phyloP scores from a whole-genome alignment of 2,113 vertebrate genomes.

The Benitochromis conjunctus region DNA sequence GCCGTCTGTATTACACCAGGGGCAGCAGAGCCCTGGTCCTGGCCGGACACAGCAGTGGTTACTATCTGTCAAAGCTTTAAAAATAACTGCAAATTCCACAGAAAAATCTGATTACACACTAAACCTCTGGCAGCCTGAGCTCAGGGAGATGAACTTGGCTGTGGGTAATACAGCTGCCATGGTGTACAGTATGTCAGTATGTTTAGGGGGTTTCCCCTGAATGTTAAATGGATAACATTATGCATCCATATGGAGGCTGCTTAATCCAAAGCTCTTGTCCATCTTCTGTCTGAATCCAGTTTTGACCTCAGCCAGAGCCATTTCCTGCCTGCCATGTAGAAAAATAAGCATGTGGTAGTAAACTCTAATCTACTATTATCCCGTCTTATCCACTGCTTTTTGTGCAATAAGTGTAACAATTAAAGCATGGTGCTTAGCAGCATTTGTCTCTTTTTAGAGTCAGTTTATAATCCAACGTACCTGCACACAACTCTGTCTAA shows the following conservation, averaged over 20 bases:
- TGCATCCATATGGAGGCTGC: not conserved
- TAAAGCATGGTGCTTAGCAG: not conserved
- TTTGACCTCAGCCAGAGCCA: not conserved
- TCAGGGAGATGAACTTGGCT: not conserved
- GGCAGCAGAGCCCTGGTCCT: not conserved
- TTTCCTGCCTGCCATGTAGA: not conserved
- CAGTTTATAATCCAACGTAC: not conserved
- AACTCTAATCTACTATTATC: not conserved
- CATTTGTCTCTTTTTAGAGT: not conserved
- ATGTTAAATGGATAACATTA: not conserved
- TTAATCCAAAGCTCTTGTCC: not conserved
- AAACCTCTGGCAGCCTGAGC: not conserved
- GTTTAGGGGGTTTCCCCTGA: not conserved
- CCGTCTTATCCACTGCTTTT: not conserved
- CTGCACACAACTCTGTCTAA: not conserved
- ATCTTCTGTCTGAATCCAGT: not conserved
- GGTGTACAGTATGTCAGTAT: not conserved
- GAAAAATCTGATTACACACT: conserved; percentile 22
- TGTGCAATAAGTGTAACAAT: not conserved
- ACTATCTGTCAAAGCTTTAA: not conserved
- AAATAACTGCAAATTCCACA: not conserved
- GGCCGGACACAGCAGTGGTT: not conserved
- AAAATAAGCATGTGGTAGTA: not conserved
- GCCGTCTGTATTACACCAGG: not conserved
- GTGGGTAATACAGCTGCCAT: not conserved